phyloP scores from a whole-genome alignment of 2,113 vertebrate species.

The Onychorhynchus coronatus region DNA sequence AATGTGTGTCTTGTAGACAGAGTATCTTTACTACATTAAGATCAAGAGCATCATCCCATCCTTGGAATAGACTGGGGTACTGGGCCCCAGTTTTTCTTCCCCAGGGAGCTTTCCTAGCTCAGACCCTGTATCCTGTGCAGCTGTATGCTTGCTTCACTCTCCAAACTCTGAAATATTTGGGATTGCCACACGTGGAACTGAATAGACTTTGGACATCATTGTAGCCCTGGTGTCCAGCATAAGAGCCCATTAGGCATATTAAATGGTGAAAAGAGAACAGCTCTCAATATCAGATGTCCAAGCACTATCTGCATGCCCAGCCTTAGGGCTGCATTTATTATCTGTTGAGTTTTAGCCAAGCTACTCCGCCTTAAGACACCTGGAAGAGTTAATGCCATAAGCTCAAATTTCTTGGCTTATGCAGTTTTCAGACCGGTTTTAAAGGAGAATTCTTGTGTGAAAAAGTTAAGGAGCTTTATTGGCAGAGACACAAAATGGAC shows the following conservation, averaged over 20 bases:
- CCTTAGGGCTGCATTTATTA: neutral
- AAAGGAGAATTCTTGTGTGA: neutral
- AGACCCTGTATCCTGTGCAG: neutral
- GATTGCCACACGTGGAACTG: neutral
- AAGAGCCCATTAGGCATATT: neutral
- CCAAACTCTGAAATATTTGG: neutral
- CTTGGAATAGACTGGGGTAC: neutral
- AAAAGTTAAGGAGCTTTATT: constrained; percentile 7
- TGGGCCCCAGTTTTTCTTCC: neutral
- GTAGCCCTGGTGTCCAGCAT: neutral
- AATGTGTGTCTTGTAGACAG: neutral
- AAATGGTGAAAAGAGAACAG: neutral
- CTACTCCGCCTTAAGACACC: neutral
- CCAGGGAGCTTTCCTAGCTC: neutral
- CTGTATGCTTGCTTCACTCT: neutral
- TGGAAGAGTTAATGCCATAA: neutral
- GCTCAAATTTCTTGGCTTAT: neutral
- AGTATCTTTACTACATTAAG: neutral
- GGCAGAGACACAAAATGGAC: constrained; percentile 4
- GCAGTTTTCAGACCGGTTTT: neutral
- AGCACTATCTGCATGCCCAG: neutral
- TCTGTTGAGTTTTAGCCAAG: neutral
- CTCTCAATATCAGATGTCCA: neutral
- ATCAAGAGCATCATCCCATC: neutral
- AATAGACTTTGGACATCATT: neutral